These are phyloP conservation scores for Athalia cordata DNA, from an alignment of 2,888 invertebrate genomes.

Conservation along the genomic window DNA sequence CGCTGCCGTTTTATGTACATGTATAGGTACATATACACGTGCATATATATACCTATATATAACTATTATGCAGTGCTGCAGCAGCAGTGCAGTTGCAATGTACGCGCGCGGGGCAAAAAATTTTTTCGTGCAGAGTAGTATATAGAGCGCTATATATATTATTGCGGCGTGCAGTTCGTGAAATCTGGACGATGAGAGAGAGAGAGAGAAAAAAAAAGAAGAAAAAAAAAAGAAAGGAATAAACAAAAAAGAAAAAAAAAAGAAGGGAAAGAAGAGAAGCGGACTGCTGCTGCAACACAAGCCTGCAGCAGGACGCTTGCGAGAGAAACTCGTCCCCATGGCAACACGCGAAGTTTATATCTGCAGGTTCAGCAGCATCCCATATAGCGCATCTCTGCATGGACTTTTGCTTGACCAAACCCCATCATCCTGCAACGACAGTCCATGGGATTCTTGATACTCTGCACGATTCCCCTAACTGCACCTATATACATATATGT, in stretches of 20 bases:
- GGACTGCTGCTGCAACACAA: conserved; percentile 53
- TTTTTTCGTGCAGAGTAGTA: no score
- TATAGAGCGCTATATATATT: no score
- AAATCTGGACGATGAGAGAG: conserved; percentile 10
- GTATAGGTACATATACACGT: no score
- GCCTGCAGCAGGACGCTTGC: conserved; percentile 52
- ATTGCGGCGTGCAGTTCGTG: background rate
- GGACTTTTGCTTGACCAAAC: conserved; percentile 15
- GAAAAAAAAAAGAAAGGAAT: conserved; percentile 42
- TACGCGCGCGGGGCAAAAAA: no score
- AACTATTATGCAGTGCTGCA: no score
- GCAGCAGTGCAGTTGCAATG: no score
- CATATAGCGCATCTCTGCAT: conserved; percentile 22
- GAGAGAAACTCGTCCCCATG: conserved; percentile 53
- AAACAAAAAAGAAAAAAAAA: conserved; percentile 46
- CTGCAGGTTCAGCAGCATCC: background rate
- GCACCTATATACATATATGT: background rate
- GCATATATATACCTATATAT: no score
- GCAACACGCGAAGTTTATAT: conserved; percentile 52
- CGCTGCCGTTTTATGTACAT: no score
- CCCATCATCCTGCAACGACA: background rate
- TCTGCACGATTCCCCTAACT: background rate
- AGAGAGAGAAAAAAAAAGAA: conserved; percentile 31
- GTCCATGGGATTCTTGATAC: background rate
- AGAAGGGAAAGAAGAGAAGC: conserved; percentile 51